These are phyloP conservation scores for Yoshiicerus persimilis DNA, from an alignment of 1,140 invertebrate genomes.

Conservation along the genomic window DNA sequence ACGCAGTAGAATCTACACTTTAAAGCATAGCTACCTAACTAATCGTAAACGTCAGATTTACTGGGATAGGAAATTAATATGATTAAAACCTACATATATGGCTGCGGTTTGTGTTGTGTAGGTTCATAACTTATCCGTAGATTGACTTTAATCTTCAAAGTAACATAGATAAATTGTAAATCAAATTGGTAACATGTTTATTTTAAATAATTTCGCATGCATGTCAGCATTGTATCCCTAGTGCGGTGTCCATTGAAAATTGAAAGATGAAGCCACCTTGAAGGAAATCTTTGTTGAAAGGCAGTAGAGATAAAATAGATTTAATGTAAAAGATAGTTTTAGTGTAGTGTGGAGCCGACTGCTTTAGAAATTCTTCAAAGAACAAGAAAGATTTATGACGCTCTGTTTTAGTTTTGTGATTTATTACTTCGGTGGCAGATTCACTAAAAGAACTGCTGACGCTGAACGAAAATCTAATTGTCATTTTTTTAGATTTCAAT, in stretches of 20 bases:
- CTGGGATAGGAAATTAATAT: too few relatives aligned
- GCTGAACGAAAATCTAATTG: neutral
- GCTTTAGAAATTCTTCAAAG: neutral
- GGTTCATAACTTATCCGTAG: neutral
- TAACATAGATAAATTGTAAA: neutral
- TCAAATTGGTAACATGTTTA: neutral
- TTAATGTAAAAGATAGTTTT: neutral
- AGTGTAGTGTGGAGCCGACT: neutral
- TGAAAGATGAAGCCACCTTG: neutral
- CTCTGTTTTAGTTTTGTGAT: neutral
- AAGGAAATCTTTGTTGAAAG: neutral
- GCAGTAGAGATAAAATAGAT: neutral
- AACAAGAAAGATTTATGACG: neutral
- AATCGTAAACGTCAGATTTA: too few relatives aligned
- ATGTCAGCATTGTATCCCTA: neutral
- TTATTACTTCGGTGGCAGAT: neutral
- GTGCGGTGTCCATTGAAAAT: neutral
- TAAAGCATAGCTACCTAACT: too few relatives aligned
- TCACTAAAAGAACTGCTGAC: neutral
- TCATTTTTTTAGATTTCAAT: neutral
- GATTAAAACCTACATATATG: too few relatives aligned
- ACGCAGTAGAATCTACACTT: too few relatives aligned
- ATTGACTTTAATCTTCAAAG: neutral
- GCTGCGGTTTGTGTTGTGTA: too few relatives aligned
- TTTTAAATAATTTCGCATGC: neutral